Conservation (phyloP, 2,797 vertebrate genomes). For the Sus cebifrons region DNA sequence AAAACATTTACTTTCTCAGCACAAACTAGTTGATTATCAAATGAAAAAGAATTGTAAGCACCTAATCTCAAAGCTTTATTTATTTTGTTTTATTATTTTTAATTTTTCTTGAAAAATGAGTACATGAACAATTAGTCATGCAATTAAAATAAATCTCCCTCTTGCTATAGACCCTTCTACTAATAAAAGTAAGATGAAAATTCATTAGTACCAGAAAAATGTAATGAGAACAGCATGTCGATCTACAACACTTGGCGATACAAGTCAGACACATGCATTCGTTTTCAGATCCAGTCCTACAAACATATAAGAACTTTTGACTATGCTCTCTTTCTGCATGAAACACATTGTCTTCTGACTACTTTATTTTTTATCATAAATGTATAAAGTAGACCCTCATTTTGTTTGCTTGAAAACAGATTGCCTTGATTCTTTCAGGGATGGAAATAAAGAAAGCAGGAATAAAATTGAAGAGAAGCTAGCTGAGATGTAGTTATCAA, state of each 20-base stretch:
- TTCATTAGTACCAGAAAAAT: conserved; percentile 2
- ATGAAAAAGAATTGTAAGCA: not conserved
- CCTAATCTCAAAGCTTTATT: not conserved
- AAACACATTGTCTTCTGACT: not conserved
- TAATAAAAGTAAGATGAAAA: not conserved
- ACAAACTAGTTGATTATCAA: not conserved
- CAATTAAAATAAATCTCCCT: not conserved
- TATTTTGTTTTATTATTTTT: conserved; percentile 7
- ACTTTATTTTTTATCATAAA: not conserved
- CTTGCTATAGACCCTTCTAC: not conserved
- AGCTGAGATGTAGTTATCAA: not conserved
- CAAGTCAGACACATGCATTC: not conserved
- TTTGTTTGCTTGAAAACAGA: not conserved
- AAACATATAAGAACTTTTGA: not conserved
- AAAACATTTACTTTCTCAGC: not conserved
- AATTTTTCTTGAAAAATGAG: not conserved
- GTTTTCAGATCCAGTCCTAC: not conserved
- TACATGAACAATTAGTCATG: not conserved
- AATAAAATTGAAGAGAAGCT: not conserved
- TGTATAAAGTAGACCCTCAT: not conserved
- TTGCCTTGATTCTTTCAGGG: not conserved
- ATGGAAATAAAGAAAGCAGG: not conserved
- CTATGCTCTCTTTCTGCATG: not conserved
- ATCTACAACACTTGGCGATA: not conserved
- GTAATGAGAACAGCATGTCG: not conserved